A percentile compares a stretch with the other conserved stretches of the same genome.
Evolutionary conservation across 2,113 vertebrate species (phyloP).

Genomic region (Pterocles burchelli): DNA sequence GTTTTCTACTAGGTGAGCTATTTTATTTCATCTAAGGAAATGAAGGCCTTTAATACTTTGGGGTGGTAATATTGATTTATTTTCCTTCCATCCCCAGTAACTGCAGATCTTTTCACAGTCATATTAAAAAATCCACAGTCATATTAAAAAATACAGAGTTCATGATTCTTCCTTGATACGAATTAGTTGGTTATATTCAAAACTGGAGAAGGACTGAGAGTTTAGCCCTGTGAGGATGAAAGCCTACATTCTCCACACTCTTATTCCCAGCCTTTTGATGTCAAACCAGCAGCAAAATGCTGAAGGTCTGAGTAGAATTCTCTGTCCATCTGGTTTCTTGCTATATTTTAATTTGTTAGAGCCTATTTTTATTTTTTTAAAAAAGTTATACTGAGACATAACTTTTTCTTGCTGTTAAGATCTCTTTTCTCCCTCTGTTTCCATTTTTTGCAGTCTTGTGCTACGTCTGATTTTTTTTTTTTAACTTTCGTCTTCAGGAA

Average conservation of each 20-base stretch:
- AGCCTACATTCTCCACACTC: background rate
- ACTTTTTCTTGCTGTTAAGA: background rate
- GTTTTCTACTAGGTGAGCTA: background rate
- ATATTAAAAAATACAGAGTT: background rate
- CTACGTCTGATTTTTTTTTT: background rate
- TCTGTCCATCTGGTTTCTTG: background rate
- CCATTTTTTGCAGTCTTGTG: background rate
- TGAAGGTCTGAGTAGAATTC: background rate
- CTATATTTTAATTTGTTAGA: background rate
- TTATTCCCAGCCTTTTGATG: background rate
- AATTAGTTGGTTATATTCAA: background rate
- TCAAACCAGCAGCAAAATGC: background rate
- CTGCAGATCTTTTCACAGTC: background rate
- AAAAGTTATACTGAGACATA: background rate
- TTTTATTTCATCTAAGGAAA: background rate
- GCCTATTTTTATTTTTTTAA: background rate
- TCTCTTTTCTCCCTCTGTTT: background rate
- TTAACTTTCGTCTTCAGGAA: background rate
- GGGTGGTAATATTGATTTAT: background rate
- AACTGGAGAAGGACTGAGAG: background rate
- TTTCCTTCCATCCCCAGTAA: background rate
- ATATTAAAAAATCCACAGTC: background rate
- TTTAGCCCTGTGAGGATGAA: background rate
- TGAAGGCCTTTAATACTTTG: background rate
- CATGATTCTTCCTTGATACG: background rate